phyloP scores from a whole-genome alignment of 2,113 vertebrate species.

The Hylia prasina region DNA sequence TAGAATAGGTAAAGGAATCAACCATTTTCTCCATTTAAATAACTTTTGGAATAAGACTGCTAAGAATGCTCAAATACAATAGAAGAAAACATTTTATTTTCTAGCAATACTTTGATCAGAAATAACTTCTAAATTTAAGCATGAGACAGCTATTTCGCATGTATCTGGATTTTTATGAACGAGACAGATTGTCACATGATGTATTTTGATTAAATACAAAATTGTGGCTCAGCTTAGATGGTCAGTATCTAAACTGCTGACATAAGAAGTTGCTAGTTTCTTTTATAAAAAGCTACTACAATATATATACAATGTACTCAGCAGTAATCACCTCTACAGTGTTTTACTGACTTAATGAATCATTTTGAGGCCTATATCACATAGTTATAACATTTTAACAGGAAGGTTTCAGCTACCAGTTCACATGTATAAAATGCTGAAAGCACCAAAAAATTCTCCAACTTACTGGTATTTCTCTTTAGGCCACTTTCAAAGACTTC shows the following conservation, averaged over 20 bases:
- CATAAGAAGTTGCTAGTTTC: not conserved
- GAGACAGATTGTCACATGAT: not conserved
- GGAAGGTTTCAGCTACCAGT: not conserved
- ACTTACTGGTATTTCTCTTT: slow-evolving; percentile 79
- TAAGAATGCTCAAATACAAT: not conserved
- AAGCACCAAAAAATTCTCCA: not conserved
- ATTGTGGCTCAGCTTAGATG: not conserved
- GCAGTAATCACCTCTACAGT: not conserved
- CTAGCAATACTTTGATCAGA: not conserved
- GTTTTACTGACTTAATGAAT: not conserved
- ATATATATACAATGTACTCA: not conserved
- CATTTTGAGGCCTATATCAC: not conserved
- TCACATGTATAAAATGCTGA: not conserved
- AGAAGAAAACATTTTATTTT: not conserved
- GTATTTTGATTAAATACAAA: not conserved
- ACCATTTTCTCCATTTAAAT: slow-evolving; percentile 4
- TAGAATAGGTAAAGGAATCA: not conserved
- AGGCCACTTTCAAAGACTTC: slow-evolving; percentile 72
- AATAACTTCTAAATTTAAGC: slow-evolving; percentile 37
- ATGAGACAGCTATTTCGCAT: not conserved
- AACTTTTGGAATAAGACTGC: not conserved
- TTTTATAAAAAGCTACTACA: not conserved
- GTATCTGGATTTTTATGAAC: not conserved
- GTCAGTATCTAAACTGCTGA: not conserved
- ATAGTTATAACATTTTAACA: not conserved